A percentile compares a stretch with the other conserved stretches of the same genome.
Conservation (phyloP, 2,888 invertebrate species). For the Tipula confusa region DNA sequence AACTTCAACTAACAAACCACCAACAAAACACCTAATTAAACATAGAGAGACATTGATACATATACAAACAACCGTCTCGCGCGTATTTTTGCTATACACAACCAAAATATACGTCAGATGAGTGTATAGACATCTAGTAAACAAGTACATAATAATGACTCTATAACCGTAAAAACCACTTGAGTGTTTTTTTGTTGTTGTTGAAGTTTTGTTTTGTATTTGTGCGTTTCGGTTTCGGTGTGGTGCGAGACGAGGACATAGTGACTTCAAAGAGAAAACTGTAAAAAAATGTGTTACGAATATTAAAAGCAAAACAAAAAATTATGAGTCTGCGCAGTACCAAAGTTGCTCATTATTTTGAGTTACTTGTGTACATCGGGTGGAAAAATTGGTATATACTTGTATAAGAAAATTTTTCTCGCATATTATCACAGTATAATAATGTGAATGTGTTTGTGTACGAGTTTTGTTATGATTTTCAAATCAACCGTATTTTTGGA, state of each 20-base stretch:
- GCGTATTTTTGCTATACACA: not conserved
- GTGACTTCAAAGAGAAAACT: not conserved
- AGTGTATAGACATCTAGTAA: not conserved
- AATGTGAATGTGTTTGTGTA: not conserved
- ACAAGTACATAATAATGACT: conserved; percentile 12
- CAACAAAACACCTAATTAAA: not conserved
- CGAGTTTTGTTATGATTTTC: conserved; percentile 3
- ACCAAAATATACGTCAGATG: not conserved
- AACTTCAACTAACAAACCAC: not conserved
- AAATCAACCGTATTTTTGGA: not conserved
- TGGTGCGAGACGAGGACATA: not conserved
- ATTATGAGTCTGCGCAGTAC: not conserved
- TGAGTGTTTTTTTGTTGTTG: not conserved
- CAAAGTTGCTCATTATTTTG: not conserved
- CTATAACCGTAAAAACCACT: not conserved
- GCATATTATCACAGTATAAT: not conserved
- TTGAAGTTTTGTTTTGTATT: not conserved
- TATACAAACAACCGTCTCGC: not conserved
- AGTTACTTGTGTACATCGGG: not conserved
- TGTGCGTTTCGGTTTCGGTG: not conserved
- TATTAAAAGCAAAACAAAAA: conserved; percentile 3
- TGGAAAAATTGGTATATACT: not conserved
- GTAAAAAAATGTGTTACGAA: conserved; percentile 9
- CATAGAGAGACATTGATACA: not conserved
- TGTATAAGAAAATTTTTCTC: not conserved